Evolutionary conservation across 1,140 invertebrate genomes (phyloP).

Genomic region (Callitettix versicolor): DNA sequence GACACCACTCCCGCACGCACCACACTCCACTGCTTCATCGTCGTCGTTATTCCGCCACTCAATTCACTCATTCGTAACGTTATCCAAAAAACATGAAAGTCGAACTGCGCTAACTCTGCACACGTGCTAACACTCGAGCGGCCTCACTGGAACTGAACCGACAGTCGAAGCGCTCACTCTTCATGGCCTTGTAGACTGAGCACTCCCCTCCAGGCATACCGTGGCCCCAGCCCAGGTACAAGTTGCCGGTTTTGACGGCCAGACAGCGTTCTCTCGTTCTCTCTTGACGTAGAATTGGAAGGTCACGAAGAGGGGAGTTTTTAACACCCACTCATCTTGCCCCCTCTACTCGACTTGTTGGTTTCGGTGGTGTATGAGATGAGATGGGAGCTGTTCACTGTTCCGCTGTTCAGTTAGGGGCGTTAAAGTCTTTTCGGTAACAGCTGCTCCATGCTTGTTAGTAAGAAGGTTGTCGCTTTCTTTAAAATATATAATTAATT

Average conservation of each 20-base stretch:
- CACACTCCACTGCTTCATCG: conserved; percentile 7
- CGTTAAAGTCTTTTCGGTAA: no score
- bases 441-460: no score
- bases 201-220: background rate
- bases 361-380: no score
- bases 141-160: conserved; percentile 10
- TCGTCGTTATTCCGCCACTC: conserved; percentile 18
- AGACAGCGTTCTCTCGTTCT: conserved; percentile 4
- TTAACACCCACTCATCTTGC: conserved; percentile 11
- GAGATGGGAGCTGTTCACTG: no score
- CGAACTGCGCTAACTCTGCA: background rate
- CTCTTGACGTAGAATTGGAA: conserved; percentile 11
- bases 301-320: conserved; percentile 14
- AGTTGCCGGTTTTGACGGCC: conserved; percentile 11
- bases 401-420: no score
- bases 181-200: background rate
- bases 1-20: background rate
- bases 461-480: no score
- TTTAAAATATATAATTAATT: no score
- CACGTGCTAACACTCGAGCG: conserved; percentile 3
- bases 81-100: no score
- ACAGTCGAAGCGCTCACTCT: conserved; percentile 1
- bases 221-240: conserved; percentile 1
- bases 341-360: background rate
- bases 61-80: conserved; percentile 21